A percentile compares a stretch with the other conserved stretches of the same genome.
phyloP scores from a whole-genome alignment of 2,113 vertebrate genomes.

The Cyphomyrus discorhynchus region DNA sequence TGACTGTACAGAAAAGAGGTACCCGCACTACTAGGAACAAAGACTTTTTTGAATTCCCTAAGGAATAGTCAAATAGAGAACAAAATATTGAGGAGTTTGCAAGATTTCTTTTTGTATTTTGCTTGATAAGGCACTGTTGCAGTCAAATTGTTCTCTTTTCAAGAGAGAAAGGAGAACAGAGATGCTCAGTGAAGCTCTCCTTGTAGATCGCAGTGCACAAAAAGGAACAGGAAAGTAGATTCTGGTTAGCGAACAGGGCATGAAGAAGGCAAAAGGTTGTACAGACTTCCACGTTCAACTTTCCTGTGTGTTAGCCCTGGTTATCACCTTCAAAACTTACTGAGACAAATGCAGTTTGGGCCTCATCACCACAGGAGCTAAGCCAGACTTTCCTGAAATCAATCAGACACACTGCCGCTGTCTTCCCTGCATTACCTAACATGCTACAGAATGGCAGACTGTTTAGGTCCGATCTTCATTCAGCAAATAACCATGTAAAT shows the following conservation, averaged over 20 bases:
- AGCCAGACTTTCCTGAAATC: not conserved
- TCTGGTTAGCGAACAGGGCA: not conserved
- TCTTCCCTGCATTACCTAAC: not conserved
- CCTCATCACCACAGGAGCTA: not conserved
- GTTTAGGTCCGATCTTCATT: not conserved
- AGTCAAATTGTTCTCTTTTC: constrained; percentile 40
- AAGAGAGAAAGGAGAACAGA: not conserved
- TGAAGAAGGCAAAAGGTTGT: not conserved
- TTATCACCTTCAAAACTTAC: not conserved
- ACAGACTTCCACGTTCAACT: not conserved
- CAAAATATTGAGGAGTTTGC: constrained; percentile 27
- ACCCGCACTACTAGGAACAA: constrained; percentile 44
- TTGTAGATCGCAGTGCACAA: not conserved
- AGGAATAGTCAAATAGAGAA: constrained; percentile 28
- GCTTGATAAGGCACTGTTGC: constrained; percentile 65
- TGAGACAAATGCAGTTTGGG: no score
- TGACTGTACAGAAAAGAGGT: constrained; percentile 36
- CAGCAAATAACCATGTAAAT: not conserved
- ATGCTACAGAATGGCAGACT: not conserved
- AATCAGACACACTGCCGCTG: not conserved
- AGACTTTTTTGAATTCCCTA: constrained; percentile 23
- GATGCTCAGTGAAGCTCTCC: not conserved
- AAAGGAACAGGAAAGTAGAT: not conserved
- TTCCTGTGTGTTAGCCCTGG: not conserved
- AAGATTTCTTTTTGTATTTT: constrained; percentile 35